Conservation (phyloP, 1,140 invertebrate genomes). For the Nasonia vitripennis region DNA sequence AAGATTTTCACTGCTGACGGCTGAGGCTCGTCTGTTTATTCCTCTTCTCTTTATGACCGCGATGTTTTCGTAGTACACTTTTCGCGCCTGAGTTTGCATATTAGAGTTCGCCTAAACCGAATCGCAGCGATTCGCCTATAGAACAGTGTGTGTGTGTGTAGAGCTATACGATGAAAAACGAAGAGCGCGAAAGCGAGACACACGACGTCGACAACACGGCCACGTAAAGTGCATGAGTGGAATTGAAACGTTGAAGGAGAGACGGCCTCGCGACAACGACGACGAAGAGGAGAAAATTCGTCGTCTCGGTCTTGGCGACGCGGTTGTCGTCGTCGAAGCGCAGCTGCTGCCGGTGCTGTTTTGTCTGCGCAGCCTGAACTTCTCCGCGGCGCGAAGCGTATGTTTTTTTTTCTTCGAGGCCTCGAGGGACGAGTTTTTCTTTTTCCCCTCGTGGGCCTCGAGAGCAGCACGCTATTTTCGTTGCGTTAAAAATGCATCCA, state of each 20-base stretch:
- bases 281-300: slow-evolving; percentile 44
- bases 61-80: background rate
- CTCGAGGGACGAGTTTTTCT: slow-evolving; percentile 12
- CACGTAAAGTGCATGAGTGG: slow-evolving; percentile 1
- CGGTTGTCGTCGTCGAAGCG: slow-evolving; percentile 56
- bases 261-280: background rate
- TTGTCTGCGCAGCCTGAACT: slow-evolving; percentile 59
- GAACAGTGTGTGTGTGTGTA: background rate
- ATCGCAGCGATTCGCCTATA: background rate
- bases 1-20: slow-evolving; percentile 6
- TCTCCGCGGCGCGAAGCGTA: background rate
- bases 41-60: background rate
- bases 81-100: background rate
- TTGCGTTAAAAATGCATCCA: slow-evolving; percentile 71
- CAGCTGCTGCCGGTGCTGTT: slow-evolving; percentile 62
- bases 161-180: slow-evolving; percentile 8
- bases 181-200: background rate
- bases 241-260: slow-evolving; percentile 48
- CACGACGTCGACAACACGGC: slow-evolving; percentile 14
- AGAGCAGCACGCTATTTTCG: slow-evolving; percentile 64
- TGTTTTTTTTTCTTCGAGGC: slow-evolving; percentile 39
- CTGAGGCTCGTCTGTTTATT: background rate
- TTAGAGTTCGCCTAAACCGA: background rate
- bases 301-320: slow-evolving; percentile 41
- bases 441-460: slow-evolving; percentile 33